Evolutionary conservation across 2,113 vertebrate species (phyloP), one percentile per base, ranked within the genome.

Genomic region (Clinocottus analis): DNA sequence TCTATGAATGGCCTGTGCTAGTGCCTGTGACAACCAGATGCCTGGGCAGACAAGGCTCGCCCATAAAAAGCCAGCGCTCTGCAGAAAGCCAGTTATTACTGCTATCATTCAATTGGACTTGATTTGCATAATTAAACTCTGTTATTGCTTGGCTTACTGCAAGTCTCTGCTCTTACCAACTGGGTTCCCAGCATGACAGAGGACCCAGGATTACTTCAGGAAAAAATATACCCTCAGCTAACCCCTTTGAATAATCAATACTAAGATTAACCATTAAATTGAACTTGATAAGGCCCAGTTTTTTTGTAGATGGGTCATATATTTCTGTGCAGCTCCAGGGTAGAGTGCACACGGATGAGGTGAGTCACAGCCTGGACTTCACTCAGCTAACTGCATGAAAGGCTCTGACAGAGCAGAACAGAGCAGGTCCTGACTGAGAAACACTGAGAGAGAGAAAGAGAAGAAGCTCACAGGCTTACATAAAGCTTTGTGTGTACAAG

Each of bases 101-200:
- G 83, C 90, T 88, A 94, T 94, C 93, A 91, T 92, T 95, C 93
- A 93, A 92, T 94, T 85, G 83, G 83, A 91, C 75, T 85, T 88
- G 84, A 94, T 94, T 94, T 94, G 93, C 94, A 93, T 94, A 94
- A 92, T 92, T 91, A 89, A 92, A 87, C 84, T 87, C 77, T 78
- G 88, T 90, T 87, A 91, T 85, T 91, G 85, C 78, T 63, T 79
- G 58, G 47, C 80, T 86, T 43, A 77, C 74, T 77, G 66, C 80
- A 70, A 89, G 78, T 75, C 86, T 70, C 78, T 79, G 41, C 80
- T 90, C 78, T 76, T 61, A 82, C 65, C 63, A 68, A 56, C 66
- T 72, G 60, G 53, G 64, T 65, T 23, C 19, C 45, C 27, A 49
- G 19, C 31, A 68, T 75, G 83, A 85, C 47, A 39, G 58, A 83